Evolutionary conservation across 2,888 invertebrate species (phyloP), one percentile per base, ranked within the genome.

Genomic region (Macrosoma leucophasiata): DNA sequence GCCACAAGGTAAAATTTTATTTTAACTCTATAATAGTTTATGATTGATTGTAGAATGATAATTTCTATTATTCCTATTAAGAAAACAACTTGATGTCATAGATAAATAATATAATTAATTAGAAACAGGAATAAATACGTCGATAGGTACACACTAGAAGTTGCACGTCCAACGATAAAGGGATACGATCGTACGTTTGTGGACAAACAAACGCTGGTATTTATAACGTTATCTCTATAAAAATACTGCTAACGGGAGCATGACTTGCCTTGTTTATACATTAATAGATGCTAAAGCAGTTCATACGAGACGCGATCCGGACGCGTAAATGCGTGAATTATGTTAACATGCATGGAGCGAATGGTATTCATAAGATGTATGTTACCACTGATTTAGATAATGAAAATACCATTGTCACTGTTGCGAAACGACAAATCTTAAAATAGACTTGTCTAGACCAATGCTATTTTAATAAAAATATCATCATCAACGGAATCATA

Each of bases 51-150:
- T n/a, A n/a, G n/a, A n/a, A n/a, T n/a, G n/a, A n/a, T n/a, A n/a
- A n/a, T n/a, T n/a, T n/a, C n/a, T n/a, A n/a, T n/a, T n/a, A n/a
- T n/a, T n/a, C n/a, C n/a, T n/a, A n/a, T n/a, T n/a, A n/a, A n/a
- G n/a, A n/a, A n/a, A n/a, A n/a, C n/a, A n/a, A n/a, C n/a, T n/a
- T n/a, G n/a, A n/a, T n/a, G n/a, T n/a, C n/a, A n/a, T n/a, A n/a
- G n/a, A n/a, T n/a, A n/a, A n/a, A n/a, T n/a, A n/a, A n/a, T 24
- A 35, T 35, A 35, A 29, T 29, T 29, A 29, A 29, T 35, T 35
- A 29, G 29, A 20, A 35, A 29, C 34, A 13, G 24, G 29, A 29
- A 35, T 29, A 35, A 35, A 20, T 20, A 17, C 6, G 11, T 24
- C 14, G 15, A 29, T 11, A 12, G 13, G 13, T 14, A 24, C 24